Base-by-base conservation (phyloP, 2,888 invertebrate genomes). In the Dyspetes luteomarginatus region DNA sequence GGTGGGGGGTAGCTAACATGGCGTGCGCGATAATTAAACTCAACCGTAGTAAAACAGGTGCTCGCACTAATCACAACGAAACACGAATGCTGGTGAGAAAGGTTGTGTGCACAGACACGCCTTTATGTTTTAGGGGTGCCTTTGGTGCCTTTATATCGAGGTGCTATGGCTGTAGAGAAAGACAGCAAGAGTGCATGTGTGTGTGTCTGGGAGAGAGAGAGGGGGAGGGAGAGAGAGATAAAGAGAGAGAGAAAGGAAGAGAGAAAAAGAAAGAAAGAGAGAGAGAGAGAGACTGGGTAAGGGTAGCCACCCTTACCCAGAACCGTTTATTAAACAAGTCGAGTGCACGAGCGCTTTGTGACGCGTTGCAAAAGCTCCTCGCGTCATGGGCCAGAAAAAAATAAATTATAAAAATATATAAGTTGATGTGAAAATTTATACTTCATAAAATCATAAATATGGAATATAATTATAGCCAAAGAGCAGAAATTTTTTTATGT, bases 31-130 rank as follows among this genome's bases (percentile, higher is more conserved):
- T 73, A 77, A 77, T 81, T 81, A 81, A 81, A 77, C 73, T 62
- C 68, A 64, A 77, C 28, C 75, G 68, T 77, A 69, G 77, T 81
- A 73, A 73, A 81, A 77, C 77, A 77, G 73, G 81, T 73, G 77
- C 73, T 81, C 73, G 81, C 77, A 69, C 73, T 81, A 77, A 81
- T 81, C 81, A 81, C 77, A 48, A 73, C 72, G 72, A 73, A 77
- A 73, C 73, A 81, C 77, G 73, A 55, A 74, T 22, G n/a, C 58
- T 17, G 48, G 36, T 36, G 60, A 72, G 24, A 45, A 36, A 28
- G 17, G 71, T 19, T 64, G 48, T 30, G 36, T 55, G 62, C 26
- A 36, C 43, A 64, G 17, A 45, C 52, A 26, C 72, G 17, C 41
- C 62, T n/a, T n/a, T n/a, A n/a, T n/a, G n/a, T n/a, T n/a, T n/a